Conservation (phyloP, 2,888 invertebrate genomes). For the Sesia apiformis region DNA sequence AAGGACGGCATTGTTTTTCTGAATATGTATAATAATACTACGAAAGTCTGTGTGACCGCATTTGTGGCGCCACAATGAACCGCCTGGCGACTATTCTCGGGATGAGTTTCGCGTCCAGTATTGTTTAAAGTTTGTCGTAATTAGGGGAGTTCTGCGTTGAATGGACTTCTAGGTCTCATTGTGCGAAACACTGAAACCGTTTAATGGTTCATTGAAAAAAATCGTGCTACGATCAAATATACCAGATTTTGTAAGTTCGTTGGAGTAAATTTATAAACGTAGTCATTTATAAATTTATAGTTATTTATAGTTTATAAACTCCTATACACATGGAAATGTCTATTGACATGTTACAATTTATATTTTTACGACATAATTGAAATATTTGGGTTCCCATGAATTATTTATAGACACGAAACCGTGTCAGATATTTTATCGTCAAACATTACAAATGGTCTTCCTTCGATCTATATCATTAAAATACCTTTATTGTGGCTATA, state of each 20-base stretch:
- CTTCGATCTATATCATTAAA: too few relatives aligned
- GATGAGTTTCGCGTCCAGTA: conserved; percentile 71
- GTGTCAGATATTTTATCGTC: too few relatives aligned
- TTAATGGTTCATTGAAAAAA: conserved; percentile 18
- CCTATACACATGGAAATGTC: too few relatives aligned
- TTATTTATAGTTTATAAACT: too few relatives aligned
- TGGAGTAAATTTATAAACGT: too few relatives aligned
- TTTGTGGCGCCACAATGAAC: conserved; percentile 64
- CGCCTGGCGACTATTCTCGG: conserved; percentile 58
- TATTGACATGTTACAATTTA: too few relatives aligned
- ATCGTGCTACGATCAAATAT: neutral
- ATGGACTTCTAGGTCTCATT: conserved; percentile 64
- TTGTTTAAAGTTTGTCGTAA: conserved; percentile 74
- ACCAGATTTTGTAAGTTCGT: conserved; percentile 1
- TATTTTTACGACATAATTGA: too few relatives aligned
- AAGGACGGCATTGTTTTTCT: conserved; percentile 65
- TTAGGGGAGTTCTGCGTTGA: conserved; percentile 68
- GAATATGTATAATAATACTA: conserved; percentile 61
- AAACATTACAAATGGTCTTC: too few relatives aligned
- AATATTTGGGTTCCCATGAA: too few relatives aligned
- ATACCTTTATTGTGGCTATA: too few relatives aligned
- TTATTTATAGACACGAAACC: too few relatives aligned
- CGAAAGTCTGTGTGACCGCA: conserved; percentile 65
- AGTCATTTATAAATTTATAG: too few relatives aligned
- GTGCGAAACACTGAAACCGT: conserved; percentile 25